These are phyloP conservation scores for Sebastes oblongus DNA, from an alignment of 2,797 vertebrate species.

Conservation along the genomic window DNA sequence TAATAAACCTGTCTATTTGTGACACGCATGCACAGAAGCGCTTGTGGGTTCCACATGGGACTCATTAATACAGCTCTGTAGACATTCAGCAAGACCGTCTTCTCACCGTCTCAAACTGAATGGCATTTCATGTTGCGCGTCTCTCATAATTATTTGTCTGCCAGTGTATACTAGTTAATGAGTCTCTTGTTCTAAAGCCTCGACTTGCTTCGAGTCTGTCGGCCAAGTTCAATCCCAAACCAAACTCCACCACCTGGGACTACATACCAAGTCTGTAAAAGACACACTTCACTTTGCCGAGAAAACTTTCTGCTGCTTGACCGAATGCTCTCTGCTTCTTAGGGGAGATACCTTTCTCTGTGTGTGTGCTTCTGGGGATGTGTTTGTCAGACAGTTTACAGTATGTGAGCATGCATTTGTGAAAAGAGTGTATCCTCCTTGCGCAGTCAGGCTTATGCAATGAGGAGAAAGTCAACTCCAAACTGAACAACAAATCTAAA, in stretches of 20 bases:
- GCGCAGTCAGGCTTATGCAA: conserved; percentile 59
- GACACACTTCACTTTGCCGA: conserved; percentile 27
- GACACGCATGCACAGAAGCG: background rate
- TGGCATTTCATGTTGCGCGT: conserved; percentile 1
- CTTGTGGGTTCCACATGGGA: conserved; percentile 33
- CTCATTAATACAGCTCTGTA: conserved; percentile 43
- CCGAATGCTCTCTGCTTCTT: conserved; percentile 21
- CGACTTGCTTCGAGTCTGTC: conserved; percentile 5
- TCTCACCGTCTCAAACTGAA: background rate
- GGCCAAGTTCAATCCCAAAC: conserved; percentile 14
- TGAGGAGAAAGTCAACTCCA: conserved; percentile 41
- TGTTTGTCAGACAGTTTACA: conserved; percentile 18
- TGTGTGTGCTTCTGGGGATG: background rate
- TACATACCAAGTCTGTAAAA: background rate
- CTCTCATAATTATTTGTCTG: conserved; percentile 15
- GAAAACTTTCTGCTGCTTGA: conserved; percentile 40
- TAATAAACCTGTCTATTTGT: conserved; percentile 11
- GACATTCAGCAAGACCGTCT: background rate
- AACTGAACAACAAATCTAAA: conserved; percentile 48
- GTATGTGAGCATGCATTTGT: conserved; percentile 15
- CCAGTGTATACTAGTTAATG: conserved; percentile 22
- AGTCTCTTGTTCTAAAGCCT: conserved; percentile 24
- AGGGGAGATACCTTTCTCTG: background rate
- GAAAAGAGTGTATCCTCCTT: conserved; percentile 29
- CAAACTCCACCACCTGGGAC: conserved; percentile 39